Evolutionary conservation across 92 coral and sea anemone genomes (phyloP).

Genomic region (Palythoa caribaeorum): DNA sequence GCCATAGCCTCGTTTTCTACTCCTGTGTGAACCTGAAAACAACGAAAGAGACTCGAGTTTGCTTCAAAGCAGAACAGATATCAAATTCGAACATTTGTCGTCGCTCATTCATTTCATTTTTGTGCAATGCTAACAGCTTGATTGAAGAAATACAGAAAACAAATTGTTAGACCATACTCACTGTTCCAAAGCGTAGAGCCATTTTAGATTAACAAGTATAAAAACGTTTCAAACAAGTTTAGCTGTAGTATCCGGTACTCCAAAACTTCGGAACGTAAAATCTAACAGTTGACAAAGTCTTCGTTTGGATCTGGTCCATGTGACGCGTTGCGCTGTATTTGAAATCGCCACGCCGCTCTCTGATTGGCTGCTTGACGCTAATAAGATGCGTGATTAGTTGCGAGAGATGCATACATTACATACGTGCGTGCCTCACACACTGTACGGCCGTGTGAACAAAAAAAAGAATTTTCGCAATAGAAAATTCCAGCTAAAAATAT

Average conservation of each 20-base stretch:
- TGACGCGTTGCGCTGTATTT: slow-evolving; percentile 78
- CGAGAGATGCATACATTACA: background rate
- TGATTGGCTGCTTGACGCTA: slow-evolving; percentile 79
- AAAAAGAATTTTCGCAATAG: no score
- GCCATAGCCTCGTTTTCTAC: slow-evolving; percentile 77
- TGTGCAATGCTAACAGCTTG: no score
- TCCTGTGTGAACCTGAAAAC: slow-evolving; percentile 61
- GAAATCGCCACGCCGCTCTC: slow-evolving; percentile 88
- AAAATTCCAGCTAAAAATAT: no score
- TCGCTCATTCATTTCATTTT: background rate
- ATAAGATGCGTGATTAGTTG: slow-evolving; percentile 30
- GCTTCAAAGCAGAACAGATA: background rate
- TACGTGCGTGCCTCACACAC: background rate
- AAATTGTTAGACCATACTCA: slow-evolving; percentile 49
- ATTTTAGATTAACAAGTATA: slow-evolving; percentile 10
- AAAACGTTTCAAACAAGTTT: background rate
- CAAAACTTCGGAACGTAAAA: background rate
- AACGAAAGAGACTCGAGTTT: slow-evolving; percentile 7
- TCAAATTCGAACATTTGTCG: background rate
- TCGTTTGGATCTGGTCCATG: slow-evolving; percentile 69
- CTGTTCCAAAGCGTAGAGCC: slow-evolving; percentile 93
- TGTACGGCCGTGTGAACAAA: background rate
- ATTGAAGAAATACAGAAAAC: background rate
- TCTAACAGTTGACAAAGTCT: slow-evolving; percentile 33
- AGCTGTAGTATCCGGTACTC: background rate